Conservation (phyloP, 2,888 invertebrate genomes). For the Idaea biselata region DNA sequence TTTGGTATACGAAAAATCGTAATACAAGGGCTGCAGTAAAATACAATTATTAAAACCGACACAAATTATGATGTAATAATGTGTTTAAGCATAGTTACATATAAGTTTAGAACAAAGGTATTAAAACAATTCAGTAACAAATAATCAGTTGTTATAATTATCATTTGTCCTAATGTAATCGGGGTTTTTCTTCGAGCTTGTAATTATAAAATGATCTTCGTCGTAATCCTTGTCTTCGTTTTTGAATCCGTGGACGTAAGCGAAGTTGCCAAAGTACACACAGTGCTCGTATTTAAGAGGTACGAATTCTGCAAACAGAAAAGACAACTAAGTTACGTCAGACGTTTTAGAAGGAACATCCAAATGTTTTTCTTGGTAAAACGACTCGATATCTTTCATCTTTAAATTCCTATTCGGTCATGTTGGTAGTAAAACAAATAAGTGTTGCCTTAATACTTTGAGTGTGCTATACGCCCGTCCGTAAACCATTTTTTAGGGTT, state of each 20-base stretch:
- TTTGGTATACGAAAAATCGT: no score
- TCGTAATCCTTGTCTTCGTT: constrained; percentile 63
- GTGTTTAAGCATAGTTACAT: no score
- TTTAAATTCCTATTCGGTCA: no score
- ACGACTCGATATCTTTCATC: no score
- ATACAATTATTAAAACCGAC: no score
- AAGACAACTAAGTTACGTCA: background rate
- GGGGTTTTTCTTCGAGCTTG: constrained; percentile 55
- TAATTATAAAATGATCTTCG: constrained; percentile 50
- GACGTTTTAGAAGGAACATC: background rate
- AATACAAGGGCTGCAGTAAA: no score
- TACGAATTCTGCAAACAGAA: constrained; percentile 47
- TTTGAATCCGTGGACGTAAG: constrained; percentile 66
- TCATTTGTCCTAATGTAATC: constrained; percentile 38
- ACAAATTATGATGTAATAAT: no score
- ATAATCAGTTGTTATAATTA: background rate
- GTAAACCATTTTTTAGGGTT: no score
- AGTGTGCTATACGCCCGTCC: no score
- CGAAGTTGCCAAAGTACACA: constrained; percentile 68
- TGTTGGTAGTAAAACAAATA: no score
- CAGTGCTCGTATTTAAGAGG: constrained; percentile 60
- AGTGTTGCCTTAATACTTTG: no score
- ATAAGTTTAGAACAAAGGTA: background rate
- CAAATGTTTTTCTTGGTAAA: no score
- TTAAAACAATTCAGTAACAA: background rate